phyloP scores from a whole-genome alignment of 2,113 vertebrate species.

The Numenius arquata region DNA sequence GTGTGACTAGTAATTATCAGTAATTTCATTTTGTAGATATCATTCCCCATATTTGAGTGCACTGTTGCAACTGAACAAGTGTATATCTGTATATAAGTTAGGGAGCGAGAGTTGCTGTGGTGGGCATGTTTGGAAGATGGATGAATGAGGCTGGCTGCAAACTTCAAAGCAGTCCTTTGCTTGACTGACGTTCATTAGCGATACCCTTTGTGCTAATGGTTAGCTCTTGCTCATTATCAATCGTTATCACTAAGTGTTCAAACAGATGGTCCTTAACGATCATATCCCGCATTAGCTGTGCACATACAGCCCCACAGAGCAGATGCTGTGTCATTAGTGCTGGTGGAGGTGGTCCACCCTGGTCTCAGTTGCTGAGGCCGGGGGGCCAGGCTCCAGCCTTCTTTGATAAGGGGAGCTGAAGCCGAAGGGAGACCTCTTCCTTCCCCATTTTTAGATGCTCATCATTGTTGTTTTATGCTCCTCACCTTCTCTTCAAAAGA shows the following conservation, averaged over 20 bases:
- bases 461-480: neutral
- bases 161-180: neutral
- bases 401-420: neutral
- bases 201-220: neutral
- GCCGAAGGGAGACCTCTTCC: rapidly evolving
- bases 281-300: neutral
- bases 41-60: neutral
- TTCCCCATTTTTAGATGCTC: neutral
- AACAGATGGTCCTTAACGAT: neutral
- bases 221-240: neutral
- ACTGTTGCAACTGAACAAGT: neutral
- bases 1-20: neutral
- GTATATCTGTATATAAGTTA: neutral
- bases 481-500: neutral
- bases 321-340: neutral
- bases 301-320: rapidly evolving
- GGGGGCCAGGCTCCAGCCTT: neutral
- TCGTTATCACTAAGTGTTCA: neutral
- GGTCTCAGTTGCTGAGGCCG: neutral
- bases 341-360: neutral
- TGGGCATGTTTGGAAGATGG: neutral
- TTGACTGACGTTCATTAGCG: neutral
- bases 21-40: neutral
- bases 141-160: neutral
- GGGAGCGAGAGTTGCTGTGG: rapidly evolving